phyloP scores from a whole-genome alignment of 2,113 vertebrate species.

The Spea bombifrons region DNA sequence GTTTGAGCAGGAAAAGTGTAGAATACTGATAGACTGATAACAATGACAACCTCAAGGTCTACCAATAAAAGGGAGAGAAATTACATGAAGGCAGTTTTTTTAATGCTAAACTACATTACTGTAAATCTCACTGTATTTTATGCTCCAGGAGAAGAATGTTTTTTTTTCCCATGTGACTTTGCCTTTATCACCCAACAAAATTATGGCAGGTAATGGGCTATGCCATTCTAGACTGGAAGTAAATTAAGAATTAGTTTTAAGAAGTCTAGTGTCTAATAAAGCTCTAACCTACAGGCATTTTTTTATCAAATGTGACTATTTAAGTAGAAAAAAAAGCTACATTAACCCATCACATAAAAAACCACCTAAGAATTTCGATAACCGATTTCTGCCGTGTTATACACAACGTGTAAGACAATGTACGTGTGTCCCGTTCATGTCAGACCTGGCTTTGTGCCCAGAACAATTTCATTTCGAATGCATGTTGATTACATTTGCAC shows the following conservation, averaged over 20 bases:
- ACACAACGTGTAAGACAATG: constrained; percentile 42
- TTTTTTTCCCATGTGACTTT: no score
- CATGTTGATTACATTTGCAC: constrained; percentile 47
- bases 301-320: neutral
- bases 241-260: neutral
- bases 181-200: no score
- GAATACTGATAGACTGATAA: no score
- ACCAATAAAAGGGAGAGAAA: no score
- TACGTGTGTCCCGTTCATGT: constrained; percentile 48
- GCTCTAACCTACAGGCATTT: neutral
- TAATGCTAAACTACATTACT: no score
- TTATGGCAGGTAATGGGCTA: no score
- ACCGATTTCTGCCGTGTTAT: constrained; percentile 38
- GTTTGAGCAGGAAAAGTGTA: no score
- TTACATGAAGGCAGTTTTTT: no score
- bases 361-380: constrained; percentile 32
- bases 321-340: constrained; percentile 17
- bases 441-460: constrained; percentile 40
- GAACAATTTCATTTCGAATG: constrained; percentile 49
- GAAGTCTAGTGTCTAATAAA: neutral
- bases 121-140: no score
- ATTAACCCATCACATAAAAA: constrained; percentile 28
- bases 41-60: no score
- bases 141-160: no score
- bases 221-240: neutral